Base-by-base conservation (phyloP, 2,797 vertebrate genomes). In the Sebastes diploproa region DNA sequence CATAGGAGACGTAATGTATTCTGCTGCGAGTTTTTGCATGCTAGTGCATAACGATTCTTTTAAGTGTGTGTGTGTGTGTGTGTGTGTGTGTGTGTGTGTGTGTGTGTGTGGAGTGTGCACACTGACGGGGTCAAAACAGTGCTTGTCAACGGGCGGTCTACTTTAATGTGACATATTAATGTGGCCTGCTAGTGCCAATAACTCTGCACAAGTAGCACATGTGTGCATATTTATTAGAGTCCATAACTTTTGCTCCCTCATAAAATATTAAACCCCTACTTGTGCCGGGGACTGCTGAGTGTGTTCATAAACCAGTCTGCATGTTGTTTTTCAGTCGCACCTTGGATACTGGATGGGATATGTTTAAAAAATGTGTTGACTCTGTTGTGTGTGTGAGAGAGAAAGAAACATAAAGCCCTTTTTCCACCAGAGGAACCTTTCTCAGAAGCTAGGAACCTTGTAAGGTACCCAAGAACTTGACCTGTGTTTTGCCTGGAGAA, bases 91-190 rank as follows among this genome's bases (percentile, higher is more conserved):
- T 29, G n/a, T 73, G 58, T 59, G 78, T 61, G 69, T 62, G 73
- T 16, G 62, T 65, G 9, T 65, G 29, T 29, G n/a, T 73, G 58
- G 36, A 32, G 58, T 5, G 34, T 83, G 69, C 42, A 69, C 75
- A 60, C 72, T 83, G 91, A 93, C 85, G 86, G 89, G 93, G 94
- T 96, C 94, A 95, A 94, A 34, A 94, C 78, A 81, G 90, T 86
- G 84, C 93, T 93, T 94, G 93, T 95, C 95, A 95, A 93, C 94
- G 92, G 91, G 86, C 87, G 85, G 89, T 88, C 90, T 84, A 75
- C 89, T 95, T 95, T 94, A 95, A 95, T 93, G 91, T 94, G 95
- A 95, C 94, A 93, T 89, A 94, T 94, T 96, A 94, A 96, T 94
- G 92, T 89, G 84, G 88, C 89, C 93, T 94, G 94, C 92, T 94